Conservation (phyloP, 2,888 invertebrate species). For the Andrena praecox region DNA sequence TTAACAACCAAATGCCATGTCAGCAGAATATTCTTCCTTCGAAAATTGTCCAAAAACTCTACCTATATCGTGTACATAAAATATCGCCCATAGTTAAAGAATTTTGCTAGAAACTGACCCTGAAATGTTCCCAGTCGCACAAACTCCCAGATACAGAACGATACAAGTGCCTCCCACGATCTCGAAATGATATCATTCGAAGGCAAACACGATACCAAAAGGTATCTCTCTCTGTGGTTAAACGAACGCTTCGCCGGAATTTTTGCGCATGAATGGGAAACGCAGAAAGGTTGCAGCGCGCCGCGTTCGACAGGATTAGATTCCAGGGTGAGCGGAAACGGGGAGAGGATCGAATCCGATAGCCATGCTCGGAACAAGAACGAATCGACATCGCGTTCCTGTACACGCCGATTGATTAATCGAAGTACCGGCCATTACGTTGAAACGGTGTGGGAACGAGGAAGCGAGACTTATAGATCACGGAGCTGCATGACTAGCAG, state of each 20-base stretch:
- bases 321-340: neutral
- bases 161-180: neutral
- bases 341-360: conserved; percentile 11
- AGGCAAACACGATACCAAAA: too few relatives aligned
- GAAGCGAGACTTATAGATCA: conserved; percentile 70
- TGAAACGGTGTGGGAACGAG: conserved; percentile 68
- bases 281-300: neutral
- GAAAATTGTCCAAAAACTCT: too few relatives aligned
- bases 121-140: neutral
- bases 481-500: conserved; percentile 58
- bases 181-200: neutral
- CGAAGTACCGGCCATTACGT: conserved; percentile 41
- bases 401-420: conserved; percentile 57
- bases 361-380: conserved; percentile 16
- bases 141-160: neutral
- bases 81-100: too few relatives aligned
- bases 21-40: too few relatives aligned
- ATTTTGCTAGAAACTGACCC: too few relatives aligned
- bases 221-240: neutral
- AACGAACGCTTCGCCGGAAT: neutral
- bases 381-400: conserved; percentile 34
- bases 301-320: conserved; percentile 5
- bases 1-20: too few relatives aligned
- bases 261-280: neutral
- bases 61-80: too few relatives aligned